A percentile compares a stretch with the other conserved stretches of the same genome.
phyloP scores from a whole-genome alignment of 2,888 invertebrate species.

The Pasiphila rectangulata region DNA sequence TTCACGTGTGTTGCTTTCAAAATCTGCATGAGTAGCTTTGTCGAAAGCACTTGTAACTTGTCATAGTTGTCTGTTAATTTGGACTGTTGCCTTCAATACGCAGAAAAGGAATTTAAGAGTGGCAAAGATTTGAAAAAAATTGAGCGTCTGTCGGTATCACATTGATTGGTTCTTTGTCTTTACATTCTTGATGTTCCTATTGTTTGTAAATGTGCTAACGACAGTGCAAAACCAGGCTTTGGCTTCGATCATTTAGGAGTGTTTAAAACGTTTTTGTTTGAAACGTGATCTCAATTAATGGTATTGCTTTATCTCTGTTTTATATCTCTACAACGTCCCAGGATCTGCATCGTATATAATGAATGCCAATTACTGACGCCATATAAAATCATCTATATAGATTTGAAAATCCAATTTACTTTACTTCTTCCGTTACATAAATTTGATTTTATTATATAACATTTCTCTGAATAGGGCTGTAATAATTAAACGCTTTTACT shows the following conservation, averaged over 20 bases:
- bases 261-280: neutral
- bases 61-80: slow-evolving; percentile 78
- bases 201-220: slow-evolving; percentile 35
- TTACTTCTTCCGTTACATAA: no score
- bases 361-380: no score
- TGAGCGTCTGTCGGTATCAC: slow-evolving; percentile 44
- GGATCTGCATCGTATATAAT: no score
- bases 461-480: no score
- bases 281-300: slow-evolving; percentile 5
- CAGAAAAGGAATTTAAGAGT: slow-evolving; percentile 58
- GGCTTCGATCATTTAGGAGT: slow-evolving; percentile 19
- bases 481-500: no score
- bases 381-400: neutral
- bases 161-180: slow-evolving; percentile 63
- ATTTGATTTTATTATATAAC: no score
- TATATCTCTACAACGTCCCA: no score
- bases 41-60: slow-evolving; percentile 70
- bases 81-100: slow-evolving; percentile 58
- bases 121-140: slow-evolving; percentile 46
- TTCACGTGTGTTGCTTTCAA: slow-evolving; percentile 1
- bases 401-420: no score
- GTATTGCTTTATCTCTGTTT: slow-evolving; percentile 6
- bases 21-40: slow-evolving; percentile 39
- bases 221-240: slow-evolving; percentile 24
- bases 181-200: slow-evolving; percentile 30